Base-by-base conservation (phyloP, 2,888 invertebrate genomes). In the Tolmerus cingulatus region DNA sequence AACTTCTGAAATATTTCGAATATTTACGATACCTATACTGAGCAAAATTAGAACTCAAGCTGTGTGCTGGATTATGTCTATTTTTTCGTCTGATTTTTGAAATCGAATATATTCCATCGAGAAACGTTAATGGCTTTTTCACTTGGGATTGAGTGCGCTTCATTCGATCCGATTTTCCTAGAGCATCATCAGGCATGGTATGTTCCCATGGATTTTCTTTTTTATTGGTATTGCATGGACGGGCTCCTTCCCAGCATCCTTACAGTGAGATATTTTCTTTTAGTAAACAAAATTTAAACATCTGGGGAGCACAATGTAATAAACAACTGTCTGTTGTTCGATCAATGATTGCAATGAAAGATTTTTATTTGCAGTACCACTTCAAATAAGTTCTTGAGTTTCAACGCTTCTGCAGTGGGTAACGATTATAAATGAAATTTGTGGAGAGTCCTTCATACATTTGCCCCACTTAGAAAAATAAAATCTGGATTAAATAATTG, bases 1-100 rank as follows among this genome's bases (percentile, higher is more conserved):
- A 82, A 82, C 34, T 51, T 16, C 57, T 55, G 57, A 57, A 82
- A 82, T 82, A 82, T 55, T 55, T 57, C 82, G 37, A 51, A 82
- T 82, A 82, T 82, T 82, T 82, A 82, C 82, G 82, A 82, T 82
- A 82, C 55, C 57, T 82, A n/a, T n/a, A 9, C 55, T 12, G 19
- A 82, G 19, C 34, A 78, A 27, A 78, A 43, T 40, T n/a, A 40
- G 78, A 27, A 43, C 37, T n/a, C 23, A n/a, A 23, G 46, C 7
- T 78, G 12, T 78, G 46, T 46, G 27, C 40, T 12, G 78, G 4
- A 23, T 78, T 46, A 12, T 37, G 40, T 78, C 27, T 78, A 2
- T 46, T 5, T 40, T 40, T 34, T 34, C 12, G 43, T 46, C 78
- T 19, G 40, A 78, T 78, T 78, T 78, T 46, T 43, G 46, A 78